These are phyloP conservation scores for Clistopyga incitator DNA, from an alignment of 2,888 invertebrate species.

Conservation along the genomic window DNA sequence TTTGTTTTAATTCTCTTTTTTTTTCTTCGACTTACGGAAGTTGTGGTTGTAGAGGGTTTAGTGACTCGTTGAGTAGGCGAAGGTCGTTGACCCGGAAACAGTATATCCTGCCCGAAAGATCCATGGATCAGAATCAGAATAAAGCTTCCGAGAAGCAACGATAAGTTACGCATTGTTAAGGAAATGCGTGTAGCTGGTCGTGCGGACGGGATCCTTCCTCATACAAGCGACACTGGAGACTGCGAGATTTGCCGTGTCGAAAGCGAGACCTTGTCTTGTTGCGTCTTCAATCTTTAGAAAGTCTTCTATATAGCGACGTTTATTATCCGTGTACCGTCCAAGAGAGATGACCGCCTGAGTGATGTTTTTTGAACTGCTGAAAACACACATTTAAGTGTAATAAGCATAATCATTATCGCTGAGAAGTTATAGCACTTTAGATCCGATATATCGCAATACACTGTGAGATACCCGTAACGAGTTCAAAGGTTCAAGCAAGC, in stretches of 20 bases:
- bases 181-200: slow-evolving; percentile 9
- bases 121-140: slow-evolving; percentile 37
- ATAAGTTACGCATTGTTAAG: slow-evolving; percentile 18
- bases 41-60: not conserved
- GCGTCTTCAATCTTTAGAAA: slow-evolving; percentile 66
- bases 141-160: slow-evolving; percentile 20
- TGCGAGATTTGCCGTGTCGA: slow-evolving; percentile 25
- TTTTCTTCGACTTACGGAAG: slow-evolving; percentile 39
- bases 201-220: slow-evolving; percentile 39
- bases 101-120: slow-evolving; percentile 62
- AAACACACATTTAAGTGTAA: not conserved
- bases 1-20: not conserved
- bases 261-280: slow-evolving; percentile 12
- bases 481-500: slow-evolving; percentile 46
- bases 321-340: not conserved
- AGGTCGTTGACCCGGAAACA: slow-evolving; percentile 51
- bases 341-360: not conserved
- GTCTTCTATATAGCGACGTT: slow-evolving; percentile 41
- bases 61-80: not conserved
- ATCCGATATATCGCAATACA: not conserved
- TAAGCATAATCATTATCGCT: not conserved
- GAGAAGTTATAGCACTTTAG: not conserved
- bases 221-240: slow-evolving; percentile 38
- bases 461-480: not conserved
- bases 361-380: not conserved